Conservation (phyloP, 1,140 invertebrate species). For the Aporrectodea caliginosa region DNA sequence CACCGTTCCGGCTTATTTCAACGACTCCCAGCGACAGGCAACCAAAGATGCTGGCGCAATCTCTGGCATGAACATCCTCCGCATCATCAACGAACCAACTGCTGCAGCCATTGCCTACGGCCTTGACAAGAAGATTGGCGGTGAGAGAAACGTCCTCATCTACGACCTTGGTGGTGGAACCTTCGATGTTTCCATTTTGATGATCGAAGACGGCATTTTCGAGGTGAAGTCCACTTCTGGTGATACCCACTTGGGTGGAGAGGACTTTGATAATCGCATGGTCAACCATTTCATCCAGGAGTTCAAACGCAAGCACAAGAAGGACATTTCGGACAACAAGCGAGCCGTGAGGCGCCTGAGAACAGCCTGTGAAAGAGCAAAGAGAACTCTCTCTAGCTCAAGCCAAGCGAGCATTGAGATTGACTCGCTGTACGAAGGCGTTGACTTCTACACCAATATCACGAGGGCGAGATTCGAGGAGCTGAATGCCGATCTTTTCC, state of each 20-base stretch:
- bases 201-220: slow-evolving; percentile 92
- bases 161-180: no score
- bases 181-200: slow-evolving; percentile 94
- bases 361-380: slow-evolving; percentile 91
- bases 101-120: slow-evolving; percentile 60
- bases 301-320: slow-evolving; percentile 96
- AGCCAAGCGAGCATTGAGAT: slow-evolving; percentile 74
- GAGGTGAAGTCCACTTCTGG: no score
- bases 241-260: no score
- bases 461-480: no score
- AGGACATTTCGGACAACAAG: slow-evolving; percentile 84
- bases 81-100: slow-evolving; percentile 60
- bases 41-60: slow-evolving; percentile 60
- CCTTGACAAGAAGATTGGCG: slow-evolving; percentile 60
- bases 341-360: slow-evolving; percentile 83
- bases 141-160: no score
- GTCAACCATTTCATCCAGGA: slow-evolving; percentile 93
- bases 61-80: no score
- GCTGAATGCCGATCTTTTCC: no score
- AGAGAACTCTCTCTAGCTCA: slow-evolving; percentile 87
- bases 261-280: no score
- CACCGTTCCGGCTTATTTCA: no score
- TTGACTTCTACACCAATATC: slow-evolving; percentile 97
- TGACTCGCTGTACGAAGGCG: slow-evolving; percentile 89
- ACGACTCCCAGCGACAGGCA: no score